A percentile compares a stretch with the other conserved stretches of the same genome.
phyloP scores from a whole-genome alignment of 2,797 vertebrate genomes.

The Lithobates sylvaticus region DNA sequence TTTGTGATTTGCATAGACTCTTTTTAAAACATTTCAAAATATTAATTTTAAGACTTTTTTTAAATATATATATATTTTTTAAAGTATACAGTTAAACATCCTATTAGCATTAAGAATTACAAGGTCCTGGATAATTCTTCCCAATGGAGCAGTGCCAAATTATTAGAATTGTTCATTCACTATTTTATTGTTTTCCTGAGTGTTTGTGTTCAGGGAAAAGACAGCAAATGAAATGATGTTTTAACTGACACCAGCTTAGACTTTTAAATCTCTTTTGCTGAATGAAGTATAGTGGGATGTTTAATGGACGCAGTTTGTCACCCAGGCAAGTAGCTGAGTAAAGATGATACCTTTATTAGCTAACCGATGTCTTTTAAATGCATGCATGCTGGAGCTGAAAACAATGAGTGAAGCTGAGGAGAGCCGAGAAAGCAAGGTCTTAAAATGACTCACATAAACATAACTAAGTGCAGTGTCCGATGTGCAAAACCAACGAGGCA shows the following conservation, averaged over 20 bases:
- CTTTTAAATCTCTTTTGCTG: constrained; percentile 43
- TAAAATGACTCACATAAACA: constrained; percentile 62
- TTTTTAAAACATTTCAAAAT: too few relatives aligned
- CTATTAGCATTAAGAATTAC: not conserved
- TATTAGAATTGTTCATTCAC: constrained; percentile 8
- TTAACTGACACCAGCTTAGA: constrained; percentile 26
- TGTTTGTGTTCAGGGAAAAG: constrained; percentile 31
- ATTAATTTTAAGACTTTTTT: too few relatives aligned
- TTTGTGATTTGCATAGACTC: too few relatives aligned
- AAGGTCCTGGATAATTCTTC: constrained; percentile 2
- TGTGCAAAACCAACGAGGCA: constrained; percentile 60
- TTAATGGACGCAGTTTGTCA: constrained; percentile 57
- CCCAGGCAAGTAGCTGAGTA: constrained; percentile 44
- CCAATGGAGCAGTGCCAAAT: constrained; percentile 13
- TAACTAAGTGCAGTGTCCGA: constrained; percentile 62
- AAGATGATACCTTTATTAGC: constrained; percentile 61
- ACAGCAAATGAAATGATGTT: constrained; percentile 49
- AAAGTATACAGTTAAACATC: not conserved
- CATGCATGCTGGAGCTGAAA: constrained; percentile 30
- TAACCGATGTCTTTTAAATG: constrained; percentile 50
- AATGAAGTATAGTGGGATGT: constrained; percentile 35
- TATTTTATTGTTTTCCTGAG: constrained; percentile 41
- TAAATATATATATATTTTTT: too few relatives aligned
- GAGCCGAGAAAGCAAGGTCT: constrained; percentile 43
- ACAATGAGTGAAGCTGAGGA: constrained; percentile 46